Conservation (phyloP, 1,140 invertebrate species). For the Phymorhynchus buccinoides region DNA sequence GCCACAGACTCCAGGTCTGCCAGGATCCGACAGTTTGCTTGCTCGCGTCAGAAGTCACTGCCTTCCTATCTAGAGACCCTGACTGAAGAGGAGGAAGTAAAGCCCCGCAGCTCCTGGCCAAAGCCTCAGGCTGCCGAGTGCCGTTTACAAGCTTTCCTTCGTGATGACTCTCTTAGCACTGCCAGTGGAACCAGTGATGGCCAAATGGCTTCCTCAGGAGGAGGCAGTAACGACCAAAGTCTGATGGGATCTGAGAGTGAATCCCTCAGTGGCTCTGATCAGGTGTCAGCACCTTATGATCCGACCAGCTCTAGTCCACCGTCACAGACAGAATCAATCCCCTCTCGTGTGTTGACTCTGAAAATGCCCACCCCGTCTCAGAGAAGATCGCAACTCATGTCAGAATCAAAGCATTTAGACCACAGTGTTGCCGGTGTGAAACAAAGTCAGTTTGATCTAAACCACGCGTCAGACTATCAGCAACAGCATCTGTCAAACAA, state of each 20-base stretch:
- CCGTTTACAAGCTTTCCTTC: constrained; percentile 33
- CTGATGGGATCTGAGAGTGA: constrained; percentile 34
- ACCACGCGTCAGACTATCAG: not conserved
- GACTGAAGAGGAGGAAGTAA: constrained; percentile 63
- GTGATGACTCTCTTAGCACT: constrained; percentile 21
- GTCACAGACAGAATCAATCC: not conserved
- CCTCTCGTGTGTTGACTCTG: not conserved
- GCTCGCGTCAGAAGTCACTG: constrained; percentile 62
- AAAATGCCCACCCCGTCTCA: not conserved
- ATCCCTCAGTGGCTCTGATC: constrained; percentile 28
- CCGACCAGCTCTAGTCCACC: not conserved
- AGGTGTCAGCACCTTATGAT: not conserved
- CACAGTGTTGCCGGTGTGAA: not conserved
- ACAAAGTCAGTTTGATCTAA: not conserved
- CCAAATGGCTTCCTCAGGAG: not conserved
- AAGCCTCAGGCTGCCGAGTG: constrained; percentile 43
- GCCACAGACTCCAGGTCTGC: not conserved
- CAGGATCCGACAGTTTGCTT: constrained; percentile 57
- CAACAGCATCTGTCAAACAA: not conserved
- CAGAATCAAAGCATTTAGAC: not conserved
- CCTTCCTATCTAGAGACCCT: constrained; percentile 65
- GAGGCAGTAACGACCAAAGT: constrained; percentile 31
- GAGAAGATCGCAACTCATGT: not conserved
- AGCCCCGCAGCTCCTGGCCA: constrained; percentile 45
- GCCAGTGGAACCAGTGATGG: not conserved